phyloP scores from a whole-genome alignment of 1,140 invertebrate genomes.

The Penaeus chinensis region DNA sequence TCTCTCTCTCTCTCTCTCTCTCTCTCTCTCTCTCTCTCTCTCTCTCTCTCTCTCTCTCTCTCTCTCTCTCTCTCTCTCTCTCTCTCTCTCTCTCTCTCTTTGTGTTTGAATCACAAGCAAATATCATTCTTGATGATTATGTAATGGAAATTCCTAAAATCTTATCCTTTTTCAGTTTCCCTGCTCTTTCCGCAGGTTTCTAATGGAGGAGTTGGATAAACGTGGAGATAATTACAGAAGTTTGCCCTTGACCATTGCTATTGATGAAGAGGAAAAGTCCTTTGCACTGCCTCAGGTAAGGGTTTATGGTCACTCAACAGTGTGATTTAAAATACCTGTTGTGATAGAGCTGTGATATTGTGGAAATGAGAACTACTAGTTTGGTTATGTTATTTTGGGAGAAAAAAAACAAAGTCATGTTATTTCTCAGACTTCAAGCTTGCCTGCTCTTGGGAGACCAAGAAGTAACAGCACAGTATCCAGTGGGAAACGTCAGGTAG shows the following conservation, averaged over 20 bases:
- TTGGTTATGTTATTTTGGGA: background rate
- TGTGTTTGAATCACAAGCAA: background rate
- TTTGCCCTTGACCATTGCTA: slow-evolving; percentile 45
- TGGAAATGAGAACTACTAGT: too few relatives aligned
- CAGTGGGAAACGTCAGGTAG: slow-evolving; percentile 31
- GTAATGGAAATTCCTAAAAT: too few relatives aligned
- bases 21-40: too few relatives aligned
- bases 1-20: too few relatives aligned
- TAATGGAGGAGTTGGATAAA: slow-evolving; percentile 50
- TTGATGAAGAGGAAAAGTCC: slow-evolving; percentile 50
- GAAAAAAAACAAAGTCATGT: too few relatives aligned
- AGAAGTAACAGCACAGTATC: slow-evolving; percentile 30
- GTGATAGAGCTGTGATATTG: too few relatives aligned
- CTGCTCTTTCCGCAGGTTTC: slow-evolving; percentile 5
- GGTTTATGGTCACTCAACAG: background rate
- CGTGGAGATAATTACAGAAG: slow-evolving; percentile 42
- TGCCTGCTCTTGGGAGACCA: slow-evolving; percentile 44
- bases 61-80: too few relatives aligned
- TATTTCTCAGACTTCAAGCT: slow-evolving; percentile 34
- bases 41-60: too few relatives aligned
- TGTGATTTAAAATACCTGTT: too few relatives aligned
- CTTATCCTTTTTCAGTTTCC: background rate
- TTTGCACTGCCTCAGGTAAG: slow-evolving; percentile 48
- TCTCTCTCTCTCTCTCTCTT: too few relatives aligned
- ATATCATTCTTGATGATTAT: background rate